Conservation (phyloP, 2,113 vertebrate species). For the Cyanoramphus novaezelandiae region DNA sequence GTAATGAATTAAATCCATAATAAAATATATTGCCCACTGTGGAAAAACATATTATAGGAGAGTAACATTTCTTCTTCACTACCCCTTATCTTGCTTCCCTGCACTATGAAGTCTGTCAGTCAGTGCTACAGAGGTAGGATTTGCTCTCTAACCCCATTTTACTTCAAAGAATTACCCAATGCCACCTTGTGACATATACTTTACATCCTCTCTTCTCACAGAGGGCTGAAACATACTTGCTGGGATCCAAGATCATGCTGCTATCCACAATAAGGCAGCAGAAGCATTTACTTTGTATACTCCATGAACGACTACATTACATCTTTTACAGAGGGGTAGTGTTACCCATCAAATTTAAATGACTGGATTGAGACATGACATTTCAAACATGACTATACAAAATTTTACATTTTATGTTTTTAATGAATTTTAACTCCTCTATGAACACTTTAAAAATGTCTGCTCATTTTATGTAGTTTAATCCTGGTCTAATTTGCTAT, state of each 20-base stretch:
- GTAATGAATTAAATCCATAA: not conserved
- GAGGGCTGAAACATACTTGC: not conserved
- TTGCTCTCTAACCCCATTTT: conserved; percentile 20
- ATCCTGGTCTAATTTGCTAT: not conserved
- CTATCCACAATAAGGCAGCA: not conserved
- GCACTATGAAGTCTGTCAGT: not conserved
- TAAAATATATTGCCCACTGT: not conserved
- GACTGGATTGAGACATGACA: not conserved
- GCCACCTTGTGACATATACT: not conserved
- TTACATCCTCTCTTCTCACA: not conserved
- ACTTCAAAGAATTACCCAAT: not conserved
- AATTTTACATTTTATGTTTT: not conserved
- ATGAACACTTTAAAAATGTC: not conserved
- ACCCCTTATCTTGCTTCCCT: not conserved
- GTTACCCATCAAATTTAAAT: not conserved
- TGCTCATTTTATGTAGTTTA: not conserved
- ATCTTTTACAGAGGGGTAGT: not conserved
- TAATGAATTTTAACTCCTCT: not conserved
- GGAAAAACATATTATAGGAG: not conserved
- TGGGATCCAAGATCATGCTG: not conserved
- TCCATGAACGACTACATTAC: not conserved
- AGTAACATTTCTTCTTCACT: not conserved
- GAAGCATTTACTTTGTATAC: not conserved
- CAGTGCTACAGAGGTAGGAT: not conserved
- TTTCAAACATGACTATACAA: not conserved